Conservation (phyloP, 2,797 vertebrate species). For the Arremon aurantiirostris region DNA sequence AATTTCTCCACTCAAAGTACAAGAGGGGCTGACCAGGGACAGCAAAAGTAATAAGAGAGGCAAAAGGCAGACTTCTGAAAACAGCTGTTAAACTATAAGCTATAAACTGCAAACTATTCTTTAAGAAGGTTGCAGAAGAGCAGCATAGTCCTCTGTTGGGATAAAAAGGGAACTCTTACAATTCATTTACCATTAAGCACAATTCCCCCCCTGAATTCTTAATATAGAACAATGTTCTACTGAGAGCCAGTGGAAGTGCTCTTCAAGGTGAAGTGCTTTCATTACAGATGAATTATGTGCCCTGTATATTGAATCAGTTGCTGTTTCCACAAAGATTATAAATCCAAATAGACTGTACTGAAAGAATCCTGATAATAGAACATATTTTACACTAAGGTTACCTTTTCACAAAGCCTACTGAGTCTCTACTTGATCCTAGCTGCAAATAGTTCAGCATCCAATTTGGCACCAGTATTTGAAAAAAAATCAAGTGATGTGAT, state of each 20-base stretch:
- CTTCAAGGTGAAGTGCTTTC: slow-evolving; percentile 10
- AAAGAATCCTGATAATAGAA: background rate
- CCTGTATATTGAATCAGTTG: background rate
- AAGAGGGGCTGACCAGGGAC: background rate
- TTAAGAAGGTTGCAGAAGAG: background rate
- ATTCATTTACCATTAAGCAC: background rate
- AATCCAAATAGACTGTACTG: background rate
- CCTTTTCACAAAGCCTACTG: background rate
- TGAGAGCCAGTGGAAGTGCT: background rate
- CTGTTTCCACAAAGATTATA: background rate
- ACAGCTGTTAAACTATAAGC: background rate
- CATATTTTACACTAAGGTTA: background rate
- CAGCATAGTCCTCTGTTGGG: background rate
- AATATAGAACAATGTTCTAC: background rate
- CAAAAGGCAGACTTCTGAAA: background rate
- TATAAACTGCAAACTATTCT: background rate
- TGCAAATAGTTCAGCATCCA: background rate
- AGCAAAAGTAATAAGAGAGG: background rate
- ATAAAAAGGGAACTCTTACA: background rate
- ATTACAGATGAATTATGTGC: background rate
- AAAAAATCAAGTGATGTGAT: background rate
- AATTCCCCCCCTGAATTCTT: background rate
- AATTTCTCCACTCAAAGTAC: background rate
- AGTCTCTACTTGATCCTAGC: background rate
- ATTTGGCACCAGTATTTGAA: background rate